phyloP scores from a whole-genome alignment of 1,140 invertebrate genomes.

The Agraylea sexmaculata region DNA sequence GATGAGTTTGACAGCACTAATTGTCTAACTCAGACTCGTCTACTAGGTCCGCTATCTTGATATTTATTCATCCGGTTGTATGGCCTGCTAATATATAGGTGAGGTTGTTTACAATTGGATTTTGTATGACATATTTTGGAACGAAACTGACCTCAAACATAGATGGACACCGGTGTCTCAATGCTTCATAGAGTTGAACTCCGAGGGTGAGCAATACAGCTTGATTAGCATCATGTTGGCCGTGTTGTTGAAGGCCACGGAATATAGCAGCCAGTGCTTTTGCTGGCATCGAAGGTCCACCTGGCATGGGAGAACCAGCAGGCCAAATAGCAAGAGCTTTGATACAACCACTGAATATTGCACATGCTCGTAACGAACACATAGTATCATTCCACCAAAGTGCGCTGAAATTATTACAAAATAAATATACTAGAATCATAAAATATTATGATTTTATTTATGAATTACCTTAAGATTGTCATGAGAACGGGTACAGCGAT shows the following conservation, averaged over 20 bases:
- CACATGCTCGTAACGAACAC: constrained; percentile 62
- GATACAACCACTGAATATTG: constrained; percentile 40
- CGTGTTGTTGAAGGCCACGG: constrained; percentile 64
- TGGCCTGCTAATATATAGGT: too few relatives aligned
- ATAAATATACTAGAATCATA: constrained; percentile 18
- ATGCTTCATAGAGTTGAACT: constrained; percentile 66
- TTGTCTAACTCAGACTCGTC: too few relatives aligned
- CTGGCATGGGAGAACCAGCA: constrained; percentile 43
- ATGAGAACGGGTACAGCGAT: constrained; percentile 52
- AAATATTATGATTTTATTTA: neutral
- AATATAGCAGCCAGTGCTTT: constrained; percentile 61
- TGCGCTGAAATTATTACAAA: constrained; percentile 43
- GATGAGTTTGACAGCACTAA: too few relatives aligned
- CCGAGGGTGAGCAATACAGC: constrained; percentile 55
- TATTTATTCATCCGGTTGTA: too few relatives aligned
- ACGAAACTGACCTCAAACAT: constrained; percentile 47
- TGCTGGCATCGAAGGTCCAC: constrained; percentile 49
- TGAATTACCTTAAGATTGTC: constrained; percentile 44
- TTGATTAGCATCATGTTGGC: constrained; percentile 76
- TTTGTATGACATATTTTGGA: too few relatives aligned
- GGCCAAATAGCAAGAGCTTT: constrained; percentile 39
- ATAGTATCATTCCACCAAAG: constrained; percentile 76
- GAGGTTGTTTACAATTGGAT: too few relatives aligned
- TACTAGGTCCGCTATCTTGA: too few relatives aligned
- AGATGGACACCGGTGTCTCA: constrained; percentile 61